Percentiles rank a stretch among this genome's conserved stretches.
Conservation (phyloP, 2,797 vertebrate genomes). For the Echiichthys vipera region DNA sequence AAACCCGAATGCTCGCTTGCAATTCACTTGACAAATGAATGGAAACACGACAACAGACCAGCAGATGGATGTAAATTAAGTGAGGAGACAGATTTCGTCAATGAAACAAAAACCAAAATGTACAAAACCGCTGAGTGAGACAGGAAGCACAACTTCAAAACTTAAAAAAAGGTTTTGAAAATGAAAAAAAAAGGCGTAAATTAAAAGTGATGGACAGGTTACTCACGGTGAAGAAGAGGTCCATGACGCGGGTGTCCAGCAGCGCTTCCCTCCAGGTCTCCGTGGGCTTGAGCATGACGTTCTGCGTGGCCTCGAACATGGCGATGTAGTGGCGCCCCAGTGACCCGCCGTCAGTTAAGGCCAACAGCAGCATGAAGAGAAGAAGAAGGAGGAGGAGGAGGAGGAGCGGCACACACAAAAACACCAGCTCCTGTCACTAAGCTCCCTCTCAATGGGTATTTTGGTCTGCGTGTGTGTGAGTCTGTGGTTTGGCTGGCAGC, state of each 20-base stretch:
- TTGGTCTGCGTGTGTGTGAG: conserved; percentile 25
- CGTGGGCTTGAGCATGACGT: conserved; percentile 97
- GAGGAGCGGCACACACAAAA: conserved; percentile 56
- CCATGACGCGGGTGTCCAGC: conserved; percentile 97
- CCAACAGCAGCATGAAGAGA: conserved; percentile 89
- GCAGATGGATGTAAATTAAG: too few species aligned
- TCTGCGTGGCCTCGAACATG: conserved; percentile 99
- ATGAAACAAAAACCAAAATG: background rate
- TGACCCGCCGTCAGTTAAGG: conserved; percentile 94
- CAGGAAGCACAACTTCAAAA: background rate
- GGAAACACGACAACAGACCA: too few species aligned
- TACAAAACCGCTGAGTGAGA: background rate
- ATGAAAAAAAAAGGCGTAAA: too few species aligned
- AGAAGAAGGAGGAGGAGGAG: conserved; percentile 56
- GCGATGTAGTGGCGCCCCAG: conserved; percentile 99
- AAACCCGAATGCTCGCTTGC: too few species aligned
- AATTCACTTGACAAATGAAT: too few species aligned
- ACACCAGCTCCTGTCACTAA: conserved; percentile 63
- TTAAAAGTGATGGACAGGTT: background rate
- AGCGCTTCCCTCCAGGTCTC: conserved; percentile 98
- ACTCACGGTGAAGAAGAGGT: conserved; percentile 99
- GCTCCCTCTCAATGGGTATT: conserved; percentile 54
- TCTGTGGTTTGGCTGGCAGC: conserved; percentile 42
- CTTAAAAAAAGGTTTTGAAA: background rate
- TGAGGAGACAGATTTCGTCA: background rate